Percentiles rank a stretch among this genome's conserved stretches.
These are phyloP conservation scores for Coccyzus lansbergi DNA, from an alignment of 2,797 vertebrate species.

Conservation along the genomic window DNA sequence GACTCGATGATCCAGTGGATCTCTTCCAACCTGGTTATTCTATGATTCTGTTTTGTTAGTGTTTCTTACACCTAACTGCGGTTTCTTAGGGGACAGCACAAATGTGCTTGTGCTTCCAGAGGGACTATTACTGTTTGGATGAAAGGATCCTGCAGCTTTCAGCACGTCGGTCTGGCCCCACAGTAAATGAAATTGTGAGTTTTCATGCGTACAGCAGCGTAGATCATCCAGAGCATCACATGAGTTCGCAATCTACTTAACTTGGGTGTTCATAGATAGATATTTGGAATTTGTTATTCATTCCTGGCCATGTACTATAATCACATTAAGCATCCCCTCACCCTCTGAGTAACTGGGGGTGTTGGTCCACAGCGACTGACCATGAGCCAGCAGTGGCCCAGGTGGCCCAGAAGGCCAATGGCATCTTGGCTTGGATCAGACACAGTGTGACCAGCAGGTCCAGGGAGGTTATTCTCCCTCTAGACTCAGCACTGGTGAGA, in stretches of 20 bases:
- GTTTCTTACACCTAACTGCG: neutral
- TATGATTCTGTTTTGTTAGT: neutral
- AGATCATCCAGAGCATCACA: neutral
- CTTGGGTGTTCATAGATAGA: neutral
- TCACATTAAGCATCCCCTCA: neutral
- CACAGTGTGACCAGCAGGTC: too few relatives aligned
- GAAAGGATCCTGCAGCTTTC: neutral
- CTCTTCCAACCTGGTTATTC: too few relatives aligned
- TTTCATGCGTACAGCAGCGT: neutral
- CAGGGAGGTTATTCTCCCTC: too few relatives aligned
- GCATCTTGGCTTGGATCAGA: too few relatives aligned
- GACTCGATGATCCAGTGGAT: too few relatives aligned
- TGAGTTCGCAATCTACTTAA: neutral
- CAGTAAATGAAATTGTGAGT: neutral
- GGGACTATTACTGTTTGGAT: neutral
- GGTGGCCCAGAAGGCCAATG: too few relatives aligned
- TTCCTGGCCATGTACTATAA: neutral
- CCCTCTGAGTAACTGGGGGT: conserved; percentile 42
- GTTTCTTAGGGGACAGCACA: neutral
- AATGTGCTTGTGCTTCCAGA: neutral
- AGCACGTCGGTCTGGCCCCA: neutral
- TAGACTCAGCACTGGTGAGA: too few relatives aligned
- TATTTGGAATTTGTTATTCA: neutral
- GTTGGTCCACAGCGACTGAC: too few relatives aligned
- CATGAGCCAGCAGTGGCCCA: too few relatives aligned